Percentiles rank a stretch among this genome's conserved stretches.
Evolutionary conservation across 2,113 vertebrate genomes (phyloP).

Genomic region (Lamprologus callipterus): DNA sequence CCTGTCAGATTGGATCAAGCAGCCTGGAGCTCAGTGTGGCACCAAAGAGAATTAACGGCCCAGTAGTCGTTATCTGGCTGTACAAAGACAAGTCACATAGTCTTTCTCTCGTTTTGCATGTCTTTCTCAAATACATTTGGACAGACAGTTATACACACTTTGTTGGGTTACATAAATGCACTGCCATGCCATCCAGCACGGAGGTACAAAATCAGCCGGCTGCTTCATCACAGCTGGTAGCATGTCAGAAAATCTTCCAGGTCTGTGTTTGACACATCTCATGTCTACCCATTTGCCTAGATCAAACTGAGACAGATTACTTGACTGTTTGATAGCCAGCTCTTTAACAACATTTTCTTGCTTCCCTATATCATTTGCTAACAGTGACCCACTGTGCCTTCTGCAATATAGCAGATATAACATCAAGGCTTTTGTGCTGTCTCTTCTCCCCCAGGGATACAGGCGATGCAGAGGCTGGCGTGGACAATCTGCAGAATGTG

Average conservation of each 20-base stretch:
- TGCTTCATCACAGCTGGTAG: not conserved
- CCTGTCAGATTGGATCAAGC: constrained; percentile 24
- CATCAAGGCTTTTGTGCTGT: not conserved
- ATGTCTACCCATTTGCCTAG: not conserved
- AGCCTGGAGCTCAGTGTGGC: constrained; percentile 13
- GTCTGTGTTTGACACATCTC: not conserved
- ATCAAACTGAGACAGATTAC: not conserved
- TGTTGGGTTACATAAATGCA: not conserved
- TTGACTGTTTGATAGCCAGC: not conserved
- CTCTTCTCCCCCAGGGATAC: not conserved
- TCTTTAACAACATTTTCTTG: not conserved
- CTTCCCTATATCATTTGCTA: not conserved
- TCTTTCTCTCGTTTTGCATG: not conserved
- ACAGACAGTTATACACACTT: not conserved
- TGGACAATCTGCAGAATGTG: not conserved
- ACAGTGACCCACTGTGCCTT: not conserved
- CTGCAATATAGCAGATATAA: not conserved
- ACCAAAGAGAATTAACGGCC: constrained; percentile 23
- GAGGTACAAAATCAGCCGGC: not conserved
- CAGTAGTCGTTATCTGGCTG: constrained; percentile 32
- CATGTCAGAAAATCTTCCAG: not conserved
- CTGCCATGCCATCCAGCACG: not conserved
- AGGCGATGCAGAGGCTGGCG: not conserved
- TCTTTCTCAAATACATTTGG: not conserved
- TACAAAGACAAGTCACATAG: constrained; percentile 19